phyloP scores from a whole-genome alignment of 1,140 invertebrate species.

The Phortica variegata region DNA sequence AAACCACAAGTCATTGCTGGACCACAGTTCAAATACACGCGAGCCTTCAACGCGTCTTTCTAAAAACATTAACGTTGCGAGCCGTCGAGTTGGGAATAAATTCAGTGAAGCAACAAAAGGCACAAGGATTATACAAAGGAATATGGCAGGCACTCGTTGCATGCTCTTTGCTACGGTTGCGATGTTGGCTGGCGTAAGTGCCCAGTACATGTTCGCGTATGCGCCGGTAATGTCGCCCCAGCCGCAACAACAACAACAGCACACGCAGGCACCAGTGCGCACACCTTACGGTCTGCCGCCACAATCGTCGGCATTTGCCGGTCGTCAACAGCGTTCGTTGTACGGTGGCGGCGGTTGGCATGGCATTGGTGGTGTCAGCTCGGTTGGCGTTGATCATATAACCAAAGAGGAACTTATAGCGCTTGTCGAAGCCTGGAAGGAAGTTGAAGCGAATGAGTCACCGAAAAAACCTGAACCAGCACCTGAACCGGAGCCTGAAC shows the following conservation, averaged over 20 bases:
- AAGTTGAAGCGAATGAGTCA: slow-evolving; percentile 23
- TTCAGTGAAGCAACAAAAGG: no score
- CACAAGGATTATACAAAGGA: no score
- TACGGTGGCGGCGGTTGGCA: slow-evolving; percentile 15
- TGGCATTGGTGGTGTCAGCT: slow-evolving; percentile 21
- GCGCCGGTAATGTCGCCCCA: no score
- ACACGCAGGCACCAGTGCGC: not conserved
- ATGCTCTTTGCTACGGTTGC: no score
- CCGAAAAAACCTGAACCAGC: slow-evolving; percentile 27
- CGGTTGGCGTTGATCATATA: slow-evolving; percentile 28
- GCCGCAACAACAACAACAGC: slow-evolving; percentile 1
- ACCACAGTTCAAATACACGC: no score
- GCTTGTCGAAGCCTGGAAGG: slow-evolving; percentile 41
- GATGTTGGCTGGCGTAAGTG: no score
- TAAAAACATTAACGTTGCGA: no score
- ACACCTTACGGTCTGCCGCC: not conserved
- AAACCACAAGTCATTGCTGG: no score
- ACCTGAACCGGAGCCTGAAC: slow-evolving; percentile 25
- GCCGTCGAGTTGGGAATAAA: no score
- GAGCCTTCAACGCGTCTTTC: no score
- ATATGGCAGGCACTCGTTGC: no score
- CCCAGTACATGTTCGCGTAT: slow-evolving; percentile 6
- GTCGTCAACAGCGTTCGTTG: slow-evolving; percentile 23
- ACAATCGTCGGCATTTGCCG: slow-evolving; percentile 3
- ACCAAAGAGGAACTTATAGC: slow-evolving; percentile 44